phyloP scores from a whole-genome alignment of 2,797 vertebrate genomes.

The Antennarius maculatus region DNA sequence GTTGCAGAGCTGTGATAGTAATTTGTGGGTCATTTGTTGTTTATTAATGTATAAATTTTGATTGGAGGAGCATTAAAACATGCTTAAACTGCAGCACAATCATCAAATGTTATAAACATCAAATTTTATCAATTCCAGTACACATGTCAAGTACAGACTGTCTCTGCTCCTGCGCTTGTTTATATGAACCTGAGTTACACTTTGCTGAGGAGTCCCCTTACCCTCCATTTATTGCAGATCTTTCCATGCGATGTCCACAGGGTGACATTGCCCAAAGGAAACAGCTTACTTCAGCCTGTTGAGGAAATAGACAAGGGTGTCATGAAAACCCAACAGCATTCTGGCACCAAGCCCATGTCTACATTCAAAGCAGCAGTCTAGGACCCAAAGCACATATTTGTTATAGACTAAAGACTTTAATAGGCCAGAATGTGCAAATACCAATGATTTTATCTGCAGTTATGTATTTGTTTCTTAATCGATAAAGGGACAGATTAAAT shows the following conservation, averaged over 20 bases:
- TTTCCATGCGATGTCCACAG: constrained; percentile 17
- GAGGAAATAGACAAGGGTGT: constrained; percentile 59
- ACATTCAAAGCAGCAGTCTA: constrained; percentile 58
- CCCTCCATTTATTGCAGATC: constrained; percentile 3
- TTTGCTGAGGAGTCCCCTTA: constrained; percentile 15
- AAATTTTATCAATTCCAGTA: background rate
- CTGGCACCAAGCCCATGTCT: constrained; percentile 73
- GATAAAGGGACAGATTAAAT: constrained; percentile 34
- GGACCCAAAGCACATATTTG: constrained; percentile 61
- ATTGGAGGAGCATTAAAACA: constrained; percentile 1
- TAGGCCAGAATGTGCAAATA: constrained; percentile 53
- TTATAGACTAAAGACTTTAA: constrained; percentile 68
- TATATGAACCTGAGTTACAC: background rate
- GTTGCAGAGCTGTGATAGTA: no score
- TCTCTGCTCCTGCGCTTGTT: constrained; percentile 3
- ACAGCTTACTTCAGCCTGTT: constrained; percentile 44
- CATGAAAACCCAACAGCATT: constrained; percentile 55
- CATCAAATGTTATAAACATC: background rate
- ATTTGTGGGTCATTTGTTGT: no score
- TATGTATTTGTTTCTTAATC: constrained; percentile 48
- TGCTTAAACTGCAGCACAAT: background rate
- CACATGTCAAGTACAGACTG: background rate
- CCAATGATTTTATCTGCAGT: constrained; percentile 68
- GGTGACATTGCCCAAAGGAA: constrained; percentile 73
- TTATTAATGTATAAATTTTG: no score